Conservation (phyloP, 2,888 invertebrate species). For the Axea sp. region DNA sequence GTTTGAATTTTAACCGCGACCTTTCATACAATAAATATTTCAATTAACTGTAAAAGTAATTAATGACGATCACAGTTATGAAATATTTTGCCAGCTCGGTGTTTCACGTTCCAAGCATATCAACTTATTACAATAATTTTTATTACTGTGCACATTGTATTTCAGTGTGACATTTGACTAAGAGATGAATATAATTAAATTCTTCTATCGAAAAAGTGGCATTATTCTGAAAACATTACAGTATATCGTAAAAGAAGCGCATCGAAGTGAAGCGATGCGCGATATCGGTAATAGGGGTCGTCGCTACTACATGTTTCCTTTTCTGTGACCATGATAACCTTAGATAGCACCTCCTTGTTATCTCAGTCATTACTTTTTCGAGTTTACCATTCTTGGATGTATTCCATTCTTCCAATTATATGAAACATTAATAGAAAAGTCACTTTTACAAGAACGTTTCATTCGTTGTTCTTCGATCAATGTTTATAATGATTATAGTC, state of each 20-base stretch:
- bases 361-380: slow-evolving; percentile 52
- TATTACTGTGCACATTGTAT: too few relatives aligned
- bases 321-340: slow-evolving; percentile 64
- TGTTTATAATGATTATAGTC: too few relatives aligned
- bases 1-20: too few relatives aligned
- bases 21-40: too few relatives aligned
- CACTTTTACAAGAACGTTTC: too few relatives aligned
- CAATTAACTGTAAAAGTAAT: too few relatives aligned
- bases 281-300: slow-evolving; percentile 72
- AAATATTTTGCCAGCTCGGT: too few relatives aligned
- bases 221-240: slow-evolving; percentile 61
- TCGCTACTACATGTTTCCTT: slow-evolving; percentile 70
- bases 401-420: slow-evolving; percentile 18
- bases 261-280: slow-evolving; percentile 75
- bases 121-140: too few relatives aligned
- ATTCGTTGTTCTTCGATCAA: too few relatives aligned
- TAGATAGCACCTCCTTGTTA: slow-evolving; percentile 56
- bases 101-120: too few relatives aligned
- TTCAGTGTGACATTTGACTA: too few relatives aligned
- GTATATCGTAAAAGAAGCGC: slow-evolving; percentile 72
- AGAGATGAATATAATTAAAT: slow-evolving; percentile 31
- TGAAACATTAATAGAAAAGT: slow-evolving; percentile 20
- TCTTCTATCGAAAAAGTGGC: slow-evolving; percentile 26
- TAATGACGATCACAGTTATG: too few relatives aligned
- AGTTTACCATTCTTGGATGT: slow-evolving; percentile 14